Base-by-base conservation (phyloP, 2,888 invertebrate genomes). In the Drosophila peninsularis region DNA sequence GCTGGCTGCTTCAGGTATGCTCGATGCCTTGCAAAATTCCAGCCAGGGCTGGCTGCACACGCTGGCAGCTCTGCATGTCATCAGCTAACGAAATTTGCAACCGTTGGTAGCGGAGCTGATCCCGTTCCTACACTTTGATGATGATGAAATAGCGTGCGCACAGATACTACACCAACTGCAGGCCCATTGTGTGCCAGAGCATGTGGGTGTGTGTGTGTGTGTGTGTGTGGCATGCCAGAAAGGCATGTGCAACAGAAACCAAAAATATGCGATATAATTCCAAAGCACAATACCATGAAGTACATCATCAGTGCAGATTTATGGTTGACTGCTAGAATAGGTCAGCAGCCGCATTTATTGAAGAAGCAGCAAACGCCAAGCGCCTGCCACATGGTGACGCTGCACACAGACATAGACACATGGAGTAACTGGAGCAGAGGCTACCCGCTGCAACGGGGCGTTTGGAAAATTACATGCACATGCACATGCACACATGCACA, bases 271-370 rank as follows among this genome's bases (percentile, higher is more conserved):
- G 88, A 89, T 89, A 89, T 89, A 88, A 89, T 89, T 82, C 82
- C 85, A 77, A 78, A 81, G 88, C 86, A 89, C 88, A 89, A 89
- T 89, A 79, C 81, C 88, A 83, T 81, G 80, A 89, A 90, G 90
- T 88, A 82, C 89, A 89, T 90, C 90, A 90, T 90, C 89, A 90
- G 90, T 82, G 89, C 77, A 84, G 88, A 90, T 90, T 90, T 90
- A 90, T 90, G 90, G 89, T 88, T 90, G 90, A 89, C 83, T 90
- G 89, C 88, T 87, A 76, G 87, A 88, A 90, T 87, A 88, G 90
- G 90, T 90, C 89, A 90, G 87, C 89, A 84, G 78, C 80, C 85
- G 81, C 89, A 87, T 82, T 85, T 87, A 85, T 78, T 80, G 78
- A 71, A 75, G 77, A 74, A 75, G 71, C 79, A 71, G 44, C 77